Evolutionary conservation across 2,113 vertebrate genomes (phyloP), one percentile per base, ranked within the genome.

Genomic region (Mastomys coucha): DNA sequence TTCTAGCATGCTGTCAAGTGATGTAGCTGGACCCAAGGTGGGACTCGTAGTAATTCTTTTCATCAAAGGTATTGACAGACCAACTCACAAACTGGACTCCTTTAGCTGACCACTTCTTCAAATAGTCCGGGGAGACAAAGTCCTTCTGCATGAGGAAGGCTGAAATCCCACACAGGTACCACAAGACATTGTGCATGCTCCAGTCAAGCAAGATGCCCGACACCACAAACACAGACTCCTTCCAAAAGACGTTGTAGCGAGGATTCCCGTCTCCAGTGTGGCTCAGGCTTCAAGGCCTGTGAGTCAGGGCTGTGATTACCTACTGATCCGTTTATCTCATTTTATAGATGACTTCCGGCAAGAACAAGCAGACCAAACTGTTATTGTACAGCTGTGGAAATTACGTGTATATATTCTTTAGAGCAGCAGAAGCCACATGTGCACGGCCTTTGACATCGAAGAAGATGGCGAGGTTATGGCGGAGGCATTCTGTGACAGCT

Each of bases 371-470:
- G 96, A 99, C 99, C 0, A 99, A 97, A 97, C 99, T 99, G 97
- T 82, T 99, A 98, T 99, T 99, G 98, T 99, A 99, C 53, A 99
- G 98, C 60, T 96, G 97, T 2, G 99, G 99, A 97, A 99, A 98
- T 89, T 99, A 99, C 97, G 98, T 97, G 91, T 99, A 99, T 87
- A 99, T 42, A 63, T 98, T 97, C 93, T 99, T 99, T 9, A 99
- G 98, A 65, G 99, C 98, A 39, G 98, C 98, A 13, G 99, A 99
- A 49, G 99, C 99, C 99, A 99, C 98, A 58, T 98, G 98, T 93
- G 99, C 99, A 93, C 99, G 99, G 98, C 99, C 99, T 99, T 99
- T 99, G 98, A 99, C 99, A 98, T 99, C 99, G 11, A 99, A 99
- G 98, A 99, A 99, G 97, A 99, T 99, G 31, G 96, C 99, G 81